Conservation (phyloP, 2,113 vertebrate genomes). For the Etheostoma cragini region DNA sequence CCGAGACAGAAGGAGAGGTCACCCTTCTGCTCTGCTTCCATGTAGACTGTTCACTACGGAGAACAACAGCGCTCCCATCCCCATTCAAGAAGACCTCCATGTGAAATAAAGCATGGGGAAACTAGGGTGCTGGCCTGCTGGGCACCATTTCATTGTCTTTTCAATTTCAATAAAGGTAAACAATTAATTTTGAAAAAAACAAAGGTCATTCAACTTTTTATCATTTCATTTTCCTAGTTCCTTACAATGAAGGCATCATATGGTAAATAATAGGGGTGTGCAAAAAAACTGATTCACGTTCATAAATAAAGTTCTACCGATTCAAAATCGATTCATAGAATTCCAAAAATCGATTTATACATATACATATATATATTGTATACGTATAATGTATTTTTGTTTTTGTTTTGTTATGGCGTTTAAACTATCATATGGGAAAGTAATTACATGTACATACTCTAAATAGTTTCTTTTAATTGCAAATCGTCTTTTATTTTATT, state of each 20-base stretch:
- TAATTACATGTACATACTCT: too few species aligned
- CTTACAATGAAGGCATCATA: background rate
- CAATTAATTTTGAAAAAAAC: background rate
- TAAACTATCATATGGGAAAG: too few species aligned
- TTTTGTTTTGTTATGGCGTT: too few species aligned
- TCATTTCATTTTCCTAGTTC: background rate
- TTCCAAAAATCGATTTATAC: too few species aligned
- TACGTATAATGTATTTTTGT: too few species aligned
- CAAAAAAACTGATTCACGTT: too few species aligned
- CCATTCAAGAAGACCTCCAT: constrained; percentile 15
- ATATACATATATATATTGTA: too few species aligned
- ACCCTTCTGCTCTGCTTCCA: constrained; percentile 39
- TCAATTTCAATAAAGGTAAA: background rate
- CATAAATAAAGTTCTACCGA: too few species aligned
- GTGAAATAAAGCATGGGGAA: constrained; percentile 15
- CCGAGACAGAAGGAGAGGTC: constrained; percentile 40
- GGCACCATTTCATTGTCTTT: background rate
- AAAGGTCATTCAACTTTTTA: background rate
- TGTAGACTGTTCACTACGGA: constrained; percentile 22
- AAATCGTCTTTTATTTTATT: too few species aligned
- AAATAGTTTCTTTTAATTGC: too few species aligned
- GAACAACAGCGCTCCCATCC: background rate
- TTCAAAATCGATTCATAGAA: too few species aligned
- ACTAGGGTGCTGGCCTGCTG: background rate
- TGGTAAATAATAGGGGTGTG: background rate